Percentiles rank a stretch among this genome's conserved stretches.
phyloP scores from a whole-genome alignment of 2,113 vertebrate genomes.

The Emydocephalus ijimae region DNA sequence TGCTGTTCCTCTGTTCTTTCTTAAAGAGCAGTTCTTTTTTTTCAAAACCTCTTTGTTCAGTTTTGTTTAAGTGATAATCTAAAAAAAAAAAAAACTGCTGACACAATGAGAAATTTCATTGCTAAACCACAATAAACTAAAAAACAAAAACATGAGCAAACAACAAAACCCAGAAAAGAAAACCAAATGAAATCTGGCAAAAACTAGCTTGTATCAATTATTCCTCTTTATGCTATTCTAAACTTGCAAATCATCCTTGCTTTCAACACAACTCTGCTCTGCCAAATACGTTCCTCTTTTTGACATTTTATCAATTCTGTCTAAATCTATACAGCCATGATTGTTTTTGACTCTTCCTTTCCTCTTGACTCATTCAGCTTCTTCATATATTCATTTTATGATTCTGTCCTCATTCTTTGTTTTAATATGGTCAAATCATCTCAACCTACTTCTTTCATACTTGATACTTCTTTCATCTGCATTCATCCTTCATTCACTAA shows the following conservation, averaged over 20 bases:
- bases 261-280: not conserved
- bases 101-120: not conserved
- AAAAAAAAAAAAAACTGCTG: not conserved
- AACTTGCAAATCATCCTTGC: not conserved
- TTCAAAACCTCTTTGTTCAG: not conserved
- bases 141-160: not conserved
- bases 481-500: not conserved
- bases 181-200: not conserved
- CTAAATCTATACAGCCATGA: not conserved
- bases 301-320: not conserved
- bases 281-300: not conserved
- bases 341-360: not conserved
- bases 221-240: not conserved
- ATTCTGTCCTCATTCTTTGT: not conserved
- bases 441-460: not conserved
- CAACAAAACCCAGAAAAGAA: not conserved
- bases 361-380: not conserved
- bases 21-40: not conserved
- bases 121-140: not conserved
- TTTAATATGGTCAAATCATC: not conserved
- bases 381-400: not conserved
- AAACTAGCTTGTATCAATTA: not conserved
- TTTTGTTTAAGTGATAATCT: not conserved
- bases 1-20: not conserved
- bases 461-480: not conserved